Evolutionary conservation across 2,888 invertebrate genomes (phyloP), one percentile per base, ranked within the genome.

Genomic region (Scrobipalpa atriplicella): DNA sequence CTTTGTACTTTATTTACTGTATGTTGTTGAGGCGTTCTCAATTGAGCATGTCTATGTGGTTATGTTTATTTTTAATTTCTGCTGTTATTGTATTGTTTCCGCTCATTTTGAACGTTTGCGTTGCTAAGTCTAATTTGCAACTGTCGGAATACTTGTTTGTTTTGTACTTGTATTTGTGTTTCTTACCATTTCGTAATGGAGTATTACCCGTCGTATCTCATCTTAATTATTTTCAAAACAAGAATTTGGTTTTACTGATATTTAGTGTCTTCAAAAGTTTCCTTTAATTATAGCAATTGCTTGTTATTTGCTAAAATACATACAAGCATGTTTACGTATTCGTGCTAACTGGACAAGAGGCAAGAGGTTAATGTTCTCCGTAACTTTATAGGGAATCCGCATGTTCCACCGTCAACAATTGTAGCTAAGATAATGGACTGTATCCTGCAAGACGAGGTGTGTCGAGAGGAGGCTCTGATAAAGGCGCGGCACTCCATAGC

Each of bases 401-500:
- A 96, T 93, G 94, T 95, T 93, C 95, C 95, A 85, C 96, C 96
- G 69, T 96, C 96, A 79, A 95, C 95, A 86, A 96, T 96, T 90
- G 96, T 96, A 84, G 95, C 96, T 85, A 96, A 96, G 85, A 96
- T 96, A 77, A 96, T 96, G 94, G 95, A 96, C 73, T 94, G 95
- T 67, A 94, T 95, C 72, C 90, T 94, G 71, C 92, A 94, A 73
- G 94, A 94, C 76, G 94, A 95, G 71, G 91, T 90, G 29, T 91
- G 92, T 73, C 93, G 90, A 64, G 90, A 92, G 74, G 87, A 91
- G 75, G 89, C 89, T 8, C 73, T 86, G 62, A 79, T 83, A 74
- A 88, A 86, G 71, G 83, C 87, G 41, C 85, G 91, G 38, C 91
- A 91, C 73, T 91, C 92, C n/a, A 88, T 90, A 71, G 90, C 91